Percentiles rank a stretch among this genome's conserved stretches.
Evolutionary conservation across 1,140 invertebrate species (phyloP).

Genomic region (Helicoverpa zea): DNA sequence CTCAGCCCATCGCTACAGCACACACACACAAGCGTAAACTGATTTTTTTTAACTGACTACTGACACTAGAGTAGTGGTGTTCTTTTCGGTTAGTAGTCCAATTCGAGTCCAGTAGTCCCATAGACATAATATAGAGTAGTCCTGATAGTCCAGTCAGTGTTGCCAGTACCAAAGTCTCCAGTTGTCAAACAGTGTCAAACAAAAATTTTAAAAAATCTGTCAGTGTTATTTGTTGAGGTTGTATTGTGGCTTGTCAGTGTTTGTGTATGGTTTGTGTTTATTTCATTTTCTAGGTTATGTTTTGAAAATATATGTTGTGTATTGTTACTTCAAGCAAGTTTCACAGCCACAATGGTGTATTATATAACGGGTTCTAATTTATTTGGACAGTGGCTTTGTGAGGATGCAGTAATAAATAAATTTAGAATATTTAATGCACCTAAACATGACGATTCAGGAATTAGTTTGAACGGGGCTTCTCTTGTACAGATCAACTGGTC

Average conservation of each 20-base stretch:
- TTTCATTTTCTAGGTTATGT: background rate
- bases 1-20: too few species aligned
- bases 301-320: too few species aligned
- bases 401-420: constrained; percentile 60
- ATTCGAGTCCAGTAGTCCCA: too few species aligned
- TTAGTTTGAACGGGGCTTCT: constrained; percentile 50
- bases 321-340: too few species aligned
- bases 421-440: constrained; percentile 54
- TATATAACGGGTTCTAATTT: constrained; percentile 74
- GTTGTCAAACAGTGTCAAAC: background rate
- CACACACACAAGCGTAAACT: background rate
- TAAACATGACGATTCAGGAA: constrained; percentile 52
- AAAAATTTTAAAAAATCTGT: too few species aligned
- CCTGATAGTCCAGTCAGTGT: background rate
- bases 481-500: constrained; percentile 72
- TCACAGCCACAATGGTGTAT: constrained; percentile 54
- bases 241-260: too few species aligned
- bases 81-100: too few species aligned
- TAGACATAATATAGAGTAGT: too few species aligned
- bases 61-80: too few species aligned
- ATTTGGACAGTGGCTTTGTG: constrained; percentile 74
- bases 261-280: background rate
- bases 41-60: background rate
- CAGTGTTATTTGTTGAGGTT: too few species aligned
- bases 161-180: background rate